These are phyloP conservation scores for Phyto melanocephala DNA, from an alignment of 2,888 invertebrate species.

Conservation along the genomic window DNA sequence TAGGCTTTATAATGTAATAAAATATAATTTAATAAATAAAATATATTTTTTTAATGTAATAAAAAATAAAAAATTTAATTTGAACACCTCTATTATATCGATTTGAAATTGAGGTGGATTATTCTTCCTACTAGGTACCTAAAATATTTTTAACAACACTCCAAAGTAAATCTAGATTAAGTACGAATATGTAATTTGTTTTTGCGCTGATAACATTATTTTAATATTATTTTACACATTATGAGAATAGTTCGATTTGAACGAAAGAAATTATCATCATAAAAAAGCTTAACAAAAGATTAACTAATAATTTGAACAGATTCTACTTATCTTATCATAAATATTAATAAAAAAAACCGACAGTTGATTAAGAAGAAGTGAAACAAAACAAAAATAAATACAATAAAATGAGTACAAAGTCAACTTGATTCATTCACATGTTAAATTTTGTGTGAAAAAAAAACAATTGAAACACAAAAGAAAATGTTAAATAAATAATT, in stretches of 20 bases:
- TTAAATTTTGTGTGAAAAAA: too few species aligned
- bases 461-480: constrained; percentile 14
- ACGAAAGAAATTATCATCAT: constrained; percentile 1
- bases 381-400: constrained; percentile 8
- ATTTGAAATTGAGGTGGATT: too few species aligned
- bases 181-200: constrained; percentile 1
- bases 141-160: too few species aligned
- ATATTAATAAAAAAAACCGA: constrained; percentile 24
- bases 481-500: constrained; percentile 22
- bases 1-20: too few species aligned
- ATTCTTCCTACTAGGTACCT: too few species aligned
- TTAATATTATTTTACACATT: too few species aligned
- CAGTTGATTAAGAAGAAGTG: neutral
- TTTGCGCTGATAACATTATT: constrained; percentile 13
- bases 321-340: constrained; percentile 40
- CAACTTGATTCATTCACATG: constrained; percentile 5
- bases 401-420: constrained; percentile 12
- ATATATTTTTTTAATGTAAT: too few species aligned
- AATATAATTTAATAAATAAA: too few species aligned
- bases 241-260: constrained; percentile 30
- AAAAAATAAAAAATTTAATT: too few species aligned
- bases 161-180: constrained; percentile 1
- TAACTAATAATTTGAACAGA: neutral
- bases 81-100: too few species aligned
- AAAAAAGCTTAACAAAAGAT: neutral